Conservation (phyloP, 2,888 invertebrate genomes). For the Athalia cordata region DNA sequence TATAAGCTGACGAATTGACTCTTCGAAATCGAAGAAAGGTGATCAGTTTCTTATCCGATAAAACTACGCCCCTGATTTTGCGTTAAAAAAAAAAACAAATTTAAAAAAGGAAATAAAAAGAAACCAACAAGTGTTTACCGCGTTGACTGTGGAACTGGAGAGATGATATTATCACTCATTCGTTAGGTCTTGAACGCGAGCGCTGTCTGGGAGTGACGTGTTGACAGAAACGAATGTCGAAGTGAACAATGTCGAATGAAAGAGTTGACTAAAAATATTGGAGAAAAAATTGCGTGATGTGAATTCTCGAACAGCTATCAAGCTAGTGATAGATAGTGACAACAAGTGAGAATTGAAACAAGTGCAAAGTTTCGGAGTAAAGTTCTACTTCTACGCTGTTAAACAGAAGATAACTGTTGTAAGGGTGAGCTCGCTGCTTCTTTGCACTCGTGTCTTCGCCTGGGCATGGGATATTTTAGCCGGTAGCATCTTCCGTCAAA, state of each 20-base stretch:
- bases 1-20: no score
- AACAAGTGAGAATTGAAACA: neutral
- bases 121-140: no score
- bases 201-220: no score
- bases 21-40: no score
- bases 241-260: neutral
- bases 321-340: neutral
- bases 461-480: constrained; percentile 67
- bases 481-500: constrained; percentile 62
- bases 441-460: constrained; percentile 65
- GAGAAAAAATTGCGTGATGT: neutral
- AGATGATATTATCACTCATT: no score
- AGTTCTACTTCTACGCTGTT: neutral
- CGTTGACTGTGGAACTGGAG: no score
- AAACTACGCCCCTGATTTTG: no score
- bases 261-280: constrained; percentile 5
- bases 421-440: constrained; percentile 57
- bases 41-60: no score
- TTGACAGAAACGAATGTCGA: neutral
- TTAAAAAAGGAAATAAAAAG: no score
- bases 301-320: neutral
- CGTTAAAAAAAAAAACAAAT: no score
- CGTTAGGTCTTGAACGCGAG: no score
- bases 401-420: neutral
- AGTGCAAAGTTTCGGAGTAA: neutral